Conservation (phyloP, 2,797 vertebrate genomes). For the Ctenopoma kingsleyae region DNA sequence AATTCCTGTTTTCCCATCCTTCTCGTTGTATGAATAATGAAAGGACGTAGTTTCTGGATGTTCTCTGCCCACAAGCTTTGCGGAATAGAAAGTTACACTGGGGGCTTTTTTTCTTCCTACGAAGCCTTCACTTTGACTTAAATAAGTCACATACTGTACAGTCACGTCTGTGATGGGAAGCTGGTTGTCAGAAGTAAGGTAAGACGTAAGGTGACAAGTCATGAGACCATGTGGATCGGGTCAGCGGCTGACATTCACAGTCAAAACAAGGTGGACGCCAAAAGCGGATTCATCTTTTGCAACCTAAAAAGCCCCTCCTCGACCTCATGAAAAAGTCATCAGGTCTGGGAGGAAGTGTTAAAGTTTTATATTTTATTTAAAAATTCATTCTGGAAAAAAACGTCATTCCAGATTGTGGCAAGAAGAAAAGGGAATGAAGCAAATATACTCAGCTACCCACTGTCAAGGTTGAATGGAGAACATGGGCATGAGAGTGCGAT, state of each 20-base stretch:
- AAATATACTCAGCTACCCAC: slow-evolving; percentile 37
- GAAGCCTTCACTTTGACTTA: slow-evolving; percentile 3
- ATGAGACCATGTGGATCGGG: slow-evolving; percentile 36
- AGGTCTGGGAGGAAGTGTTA: slow-evolving; percentile 61
- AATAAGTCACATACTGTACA: slow-evolving; percentile 21
- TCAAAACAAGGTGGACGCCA: slow-evolving; percentile 27
- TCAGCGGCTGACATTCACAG: slow-evolving; percentile 5
- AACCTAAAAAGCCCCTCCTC: slow-evolving; percentile 64
- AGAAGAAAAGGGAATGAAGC: slow-evolving; percentile 12
- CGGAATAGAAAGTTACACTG: slow-evolving; percentile 24
- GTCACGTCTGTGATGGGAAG: slow-evolving; percentile 5
- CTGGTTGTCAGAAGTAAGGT: slow-evolving; percentile 4
- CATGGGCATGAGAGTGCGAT: slow-evolving; percentile 44
- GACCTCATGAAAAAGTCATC: slow-evolving; percentile 80
- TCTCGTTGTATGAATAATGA: slow-evolving; percentile 62
- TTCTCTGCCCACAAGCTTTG: slow-evolving; percentile 37
- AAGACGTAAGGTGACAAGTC: slow-evolving; percentile 17
- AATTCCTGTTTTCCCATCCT: slow-evolving; percentile 28
- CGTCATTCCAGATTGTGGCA: slow-evolving; percentile 23
- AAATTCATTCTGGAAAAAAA: slow-evolving; percentile 70
- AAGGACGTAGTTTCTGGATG: slow-evolving; percentile 49
- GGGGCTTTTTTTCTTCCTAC: not conserved
- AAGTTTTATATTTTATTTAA: slow-evolving; percentile 78
- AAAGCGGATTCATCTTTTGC: slow-evolving; percentile 53
- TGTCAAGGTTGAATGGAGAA: slow-evolving; percentile 54